A percentile compares a stretch with the other conserved stretches of the same genome.
Conservation (phyloP, 2,888 invertebrate genomes). For the Amblyjoppa fuscipennis region DNA sequence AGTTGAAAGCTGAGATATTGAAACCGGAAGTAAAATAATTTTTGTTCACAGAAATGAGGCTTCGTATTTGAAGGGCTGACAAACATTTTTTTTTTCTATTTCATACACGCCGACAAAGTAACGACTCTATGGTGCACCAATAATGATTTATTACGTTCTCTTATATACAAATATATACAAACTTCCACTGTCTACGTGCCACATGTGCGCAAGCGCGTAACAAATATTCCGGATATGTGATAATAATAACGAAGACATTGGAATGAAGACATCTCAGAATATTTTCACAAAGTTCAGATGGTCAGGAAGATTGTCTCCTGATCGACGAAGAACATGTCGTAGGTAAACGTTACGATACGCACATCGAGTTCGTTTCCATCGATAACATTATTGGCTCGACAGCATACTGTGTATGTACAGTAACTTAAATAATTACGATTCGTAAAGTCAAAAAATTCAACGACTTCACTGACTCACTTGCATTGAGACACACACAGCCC, state of each 20-base stretch:
- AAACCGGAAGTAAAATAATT: too few species aligned
- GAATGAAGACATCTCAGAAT: slow-evolving; percentile 35
- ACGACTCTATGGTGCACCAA: slow-evolving; percentile 33
- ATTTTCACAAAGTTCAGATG: slow-evolving; percentile 2
- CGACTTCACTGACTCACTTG: slow-evolving; percentile 24
- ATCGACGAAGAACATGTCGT: not conserved
- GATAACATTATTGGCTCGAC: not conserved
- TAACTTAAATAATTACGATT: slow-evolving; percentile 24
- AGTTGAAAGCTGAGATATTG: too few species aligned
- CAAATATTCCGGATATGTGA: slow-evolving; percentile 21
- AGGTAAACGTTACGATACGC: not conserved
- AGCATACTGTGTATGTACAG: slow-evolving; percentile 1
- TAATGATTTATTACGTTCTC: slow-evolving; percentile 61
- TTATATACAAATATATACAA: slow-evolving; percentile 71
- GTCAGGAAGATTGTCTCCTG: not conserved
- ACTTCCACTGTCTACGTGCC: slow-evolving; percentile 28
- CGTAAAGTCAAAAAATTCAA: slow-evolving; percentile 22
- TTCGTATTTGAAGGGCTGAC: not conserved
- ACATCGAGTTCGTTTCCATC: slow-evolving; percentile 5
- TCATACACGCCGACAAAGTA: not conserved
- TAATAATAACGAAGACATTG: slow-evolving; percentile 32
- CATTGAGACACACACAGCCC: slow-evolving; percentile 41
- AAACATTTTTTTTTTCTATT: not conserved
- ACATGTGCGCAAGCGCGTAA: slow-evolving; percentile 18
- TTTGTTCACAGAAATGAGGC: not conserved